Conservation (phyloP, 1,140 invertebrate species). For the Papilio polyxenes region DNA sequence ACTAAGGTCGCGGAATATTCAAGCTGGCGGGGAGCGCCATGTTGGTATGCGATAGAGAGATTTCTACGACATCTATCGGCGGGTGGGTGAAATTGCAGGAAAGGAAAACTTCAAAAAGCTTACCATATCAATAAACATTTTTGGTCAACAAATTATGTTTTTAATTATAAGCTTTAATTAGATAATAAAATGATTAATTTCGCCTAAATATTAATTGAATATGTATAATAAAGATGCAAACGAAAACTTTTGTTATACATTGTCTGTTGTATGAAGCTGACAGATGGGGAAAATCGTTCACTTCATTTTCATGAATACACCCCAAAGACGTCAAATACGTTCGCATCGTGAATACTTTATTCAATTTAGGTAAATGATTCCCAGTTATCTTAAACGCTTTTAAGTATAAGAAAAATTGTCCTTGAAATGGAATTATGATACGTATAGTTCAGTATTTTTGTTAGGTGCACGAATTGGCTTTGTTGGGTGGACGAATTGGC, state of each 20-base stretch:
- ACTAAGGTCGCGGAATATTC: constrained; percentile 56
- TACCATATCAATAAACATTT: constrained; percentile 1
- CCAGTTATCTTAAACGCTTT: background rate
- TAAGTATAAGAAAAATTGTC: no score
- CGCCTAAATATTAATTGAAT: no score
- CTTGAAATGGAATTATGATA: no score
- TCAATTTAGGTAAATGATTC: background rate
- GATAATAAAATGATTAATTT: background rate
- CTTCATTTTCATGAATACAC: background rate
- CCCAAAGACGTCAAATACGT: background rate
- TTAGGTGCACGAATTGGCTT: no score
- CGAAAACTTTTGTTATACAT: no score
- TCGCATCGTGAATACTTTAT: background rate
- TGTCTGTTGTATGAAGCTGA: no score
- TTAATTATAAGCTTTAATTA: background rate
- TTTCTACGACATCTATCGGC: constrained; percentile 62
- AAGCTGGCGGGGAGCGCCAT: constrained; percentile 63
- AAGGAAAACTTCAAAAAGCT: constrained; percentile 33
- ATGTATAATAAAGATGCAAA: no score
- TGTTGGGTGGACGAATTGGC: no score
- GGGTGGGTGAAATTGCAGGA: constrained; percentile 45
- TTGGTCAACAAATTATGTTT: background rate
- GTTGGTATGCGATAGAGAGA: constrained; percentile 50
- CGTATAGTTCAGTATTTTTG: no score
- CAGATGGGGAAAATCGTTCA: background rate